Evolutionary conservation across 1,140 invertebrate species (phyloP), one percentile per base, ranked within the genome.

Genomic region (Lepidotrigona ventralis): DNA sequence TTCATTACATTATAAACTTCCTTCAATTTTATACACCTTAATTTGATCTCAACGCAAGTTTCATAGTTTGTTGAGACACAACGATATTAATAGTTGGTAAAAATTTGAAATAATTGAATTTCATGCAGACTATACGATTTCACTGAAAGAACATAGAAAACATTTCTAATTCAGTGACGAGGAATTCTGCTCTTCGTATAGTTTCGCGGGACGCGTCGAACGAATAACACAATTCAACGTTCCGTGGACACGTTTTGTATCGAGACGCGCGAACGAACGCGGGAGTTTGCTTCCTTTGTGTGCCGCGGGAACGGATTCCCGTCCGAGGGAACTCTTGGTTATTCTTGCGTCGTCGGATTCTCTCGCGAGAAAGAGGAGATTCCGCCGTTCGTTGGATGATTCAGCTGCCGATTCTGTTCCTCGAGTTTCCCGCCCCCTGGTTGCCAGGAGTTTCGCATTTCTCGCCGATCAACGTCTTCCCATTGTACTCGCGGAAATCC

Each of bases 201-300:
- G 39, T 39, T 39, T 5, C 46, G 8, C 17, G 51, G 77, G 19
- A 53, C 29, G 56, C 39, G n/a, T 60, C 21, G 29, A 72, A 72
- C 69, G 51, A 72, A 72, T 64, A 80, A 80, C 72, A 26, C 60
- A 29, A 33, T 39, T 72, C 69, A 56, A 80, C 33, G 79, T 71
- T 8, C 6, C 63, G 2, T 53, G n/a, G 51, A 54, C 15, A 8
- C 39, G 77, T 68, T 68, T 23, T 17, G 72, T 69, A 53, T 46
- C 66, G 29, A 21, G 12, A 23, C 26, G 19, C n/a, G 6, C 8
- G 63, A 46, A 46, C 8, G 39, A 46, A 46, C 39, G 33, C 0
- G 39, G 53, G 23, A 46, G 33, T 9, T 69, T 9, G 39, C 19
- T 29, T 23, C 56, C 14, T 54, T 63, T 29, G n/a, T 29, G 23